These are phyloP conservation scores for Rotaria macrura DNA, from an alignment of 2,888 invertebrate genomes.

Conservation along the genomic window DNA sequence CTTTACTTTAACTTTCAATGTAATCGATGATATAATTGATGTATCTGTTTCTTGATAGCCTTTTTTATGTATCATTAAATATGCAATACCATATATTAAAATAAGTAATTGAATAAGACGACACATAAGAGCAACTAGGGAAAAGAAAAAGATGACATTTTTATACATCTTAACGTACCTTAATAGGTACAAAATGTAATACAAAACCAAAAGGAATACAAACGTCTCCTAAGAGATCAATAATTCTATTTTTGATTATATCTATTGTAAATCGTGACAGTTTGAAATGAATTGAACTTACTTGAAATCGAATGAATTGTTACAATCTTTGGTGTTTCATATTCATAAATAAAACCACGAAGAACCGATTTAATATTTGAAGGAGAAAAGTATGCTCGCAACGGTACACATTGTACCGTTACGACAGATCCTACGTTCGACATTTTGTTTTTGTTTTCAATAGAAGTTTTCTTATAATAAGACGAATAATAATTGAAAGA, in stretches of 20 bases:
- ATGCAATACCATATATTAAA: not conserved
- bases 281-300: not conserved
- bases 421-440: not conserved
- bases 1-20: not conserved
- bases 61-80: slow-evolving; percentile 10
- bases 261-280: too few relatives aligned
- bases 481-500: not conserved
- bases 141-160: not conserved
- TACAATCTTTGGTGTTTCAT: slow-evolving; percentile 11
- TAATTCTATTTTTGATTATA: too few relatives aligned
- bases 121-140: not conserved
- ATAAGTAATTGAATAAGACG: not conserved
- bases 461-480: not conserved
- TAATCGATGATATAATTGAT: slow-evolving; percentile 4
- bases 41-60: slow-evolving; percentile 7
- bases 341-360: slow-evolving; percentile 5
- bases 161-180: too few relatives aligned
- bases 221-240: too few relatives aligned
- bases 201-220: too few relatives aligned
- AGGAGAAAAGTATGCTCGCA: not conserved
- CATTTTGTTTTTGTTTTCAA: not conserved
- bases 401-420: not conserved
- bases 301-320: slow-evolving; percentile 9
- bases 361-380: not conserved
- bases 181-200: too few relatives aligned